Conservation (phyloP, 2,113 vertebrate genomes). For the Dipodomys spectabilis region DNA sequence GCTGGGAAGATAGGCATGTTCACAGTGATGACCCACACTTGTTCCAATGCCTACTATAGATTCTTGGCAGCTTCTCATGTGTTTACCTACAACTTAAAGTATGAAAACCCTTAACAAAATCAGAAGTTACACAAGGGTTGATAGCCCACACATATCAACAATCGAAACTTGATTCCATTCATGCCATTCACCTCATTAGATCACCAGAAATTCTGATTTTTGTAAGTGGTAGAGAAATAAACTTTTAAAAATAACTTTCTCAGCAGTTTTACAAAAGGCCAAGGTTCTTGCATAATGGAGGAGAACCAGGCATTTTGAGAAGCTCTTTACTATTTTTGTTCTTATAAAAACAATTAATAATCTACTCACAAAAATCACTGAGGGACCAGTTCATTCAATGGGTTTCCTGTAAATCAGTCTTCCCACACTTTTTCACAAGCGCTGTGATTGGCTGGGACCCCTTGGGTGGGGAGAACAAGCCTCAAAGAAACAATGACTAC, state of each 20-base stretch:
- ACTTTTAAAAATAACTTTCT: constrained; percentile 30
- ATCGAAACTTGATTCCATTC: neutral
- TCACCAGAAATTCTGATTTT: constrained; percentile 30
- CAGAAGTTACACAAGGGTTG: neutral
- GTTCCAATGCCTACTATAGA: neutral
- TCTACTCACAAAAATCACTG: constrained; percentile 56
- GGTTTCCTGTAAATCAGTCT: constrained; percentile 67
- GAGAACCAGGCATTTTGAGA: constrained; percentile 29
- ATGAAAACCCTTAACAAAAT: neutral
- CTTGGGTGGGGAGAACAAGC: constrained; percentile 11
- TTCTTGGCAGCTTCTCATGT: neutral
- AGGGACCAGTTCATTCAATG: constrained; percentile 66
- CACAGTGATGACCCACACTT: neutral
- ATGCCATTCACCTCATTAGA: neutral
- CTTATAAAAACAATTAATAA: constrained; percentile 62
- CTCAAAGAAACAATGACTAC: constrained; percentile 69
- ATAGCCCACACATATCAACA: neutral
- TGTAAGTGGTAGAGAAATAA: neutral
- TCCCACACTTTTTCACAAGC: constrained; percentile 69
- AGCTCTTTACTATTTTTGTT: constrained; percentile 50
- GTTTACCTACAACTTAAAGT: neutral
- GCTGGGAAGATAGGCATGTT: neutral
- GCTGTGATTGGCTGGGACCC: constrained; percentile 46
- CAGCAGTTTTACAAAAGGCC: neutral
- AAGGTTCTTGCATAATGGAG: constrained; percentile 47